Conservation (phyloP, 2,113 vertebrate species). For the Cryptotis parvus region DNA sequence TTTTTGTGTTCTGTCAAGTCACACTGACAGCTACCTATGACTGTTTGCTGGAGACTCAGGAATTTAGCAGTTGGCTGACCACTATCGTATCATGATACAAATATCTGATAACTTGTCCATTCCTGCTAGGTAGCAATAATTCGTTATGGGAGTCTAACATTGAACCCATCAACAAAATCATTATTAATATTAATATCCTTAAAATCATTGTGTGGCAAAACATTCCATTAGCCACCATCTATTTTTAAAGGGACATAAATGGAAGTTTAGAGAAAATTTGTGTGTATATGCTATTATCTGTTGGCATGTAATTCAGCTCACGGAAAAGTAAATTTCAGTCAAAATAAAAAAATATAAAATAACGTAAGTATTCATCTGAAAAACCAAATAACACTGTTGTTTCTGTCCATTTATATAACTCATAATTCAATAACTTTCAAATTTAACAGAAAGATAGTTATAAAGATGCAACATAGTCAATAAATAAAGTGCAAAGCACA, state of each 20-base stretch:
- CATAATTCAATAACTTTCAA: background rate
- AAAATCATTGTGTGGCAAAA: background rate
- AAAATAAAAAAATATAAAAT: slow-evolving; percentile 10
- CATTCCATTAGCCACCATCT: background rate
- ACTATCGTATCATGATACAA: background rate
- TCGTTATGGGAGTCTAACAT: background rate
- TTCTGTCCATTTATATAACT: background rate
- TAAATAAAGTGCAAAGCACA: background rate
- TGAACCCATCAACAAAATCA: background rate
- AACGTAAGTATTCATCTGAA: background rate
- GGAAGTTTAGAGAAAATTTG: background rate
- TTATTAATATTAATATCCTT: background rate
- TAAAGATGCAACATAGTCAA: background rate
- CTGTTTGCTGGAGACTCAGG: background rate
- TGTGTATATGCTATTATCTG: background rate
- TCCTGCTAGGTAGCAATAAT: background rate
- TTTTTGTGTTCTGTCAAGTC: slow-evolving; percentile 31
- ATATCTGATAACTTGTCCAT: background rate
- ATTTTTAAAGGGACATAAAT: background rate
- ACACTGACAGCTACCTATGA: background rate
- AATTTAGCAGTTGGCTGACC: background rate
- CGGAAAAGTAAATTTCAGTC: background rate
- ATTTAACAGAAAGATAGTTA: background rate
- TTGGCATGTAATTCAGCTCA: background rate
- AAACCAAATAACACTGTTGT: background rate